Base-by-base conservation (phyloP, 2,888 invertebrate species). In the Leucophora obtusa region DNA sequence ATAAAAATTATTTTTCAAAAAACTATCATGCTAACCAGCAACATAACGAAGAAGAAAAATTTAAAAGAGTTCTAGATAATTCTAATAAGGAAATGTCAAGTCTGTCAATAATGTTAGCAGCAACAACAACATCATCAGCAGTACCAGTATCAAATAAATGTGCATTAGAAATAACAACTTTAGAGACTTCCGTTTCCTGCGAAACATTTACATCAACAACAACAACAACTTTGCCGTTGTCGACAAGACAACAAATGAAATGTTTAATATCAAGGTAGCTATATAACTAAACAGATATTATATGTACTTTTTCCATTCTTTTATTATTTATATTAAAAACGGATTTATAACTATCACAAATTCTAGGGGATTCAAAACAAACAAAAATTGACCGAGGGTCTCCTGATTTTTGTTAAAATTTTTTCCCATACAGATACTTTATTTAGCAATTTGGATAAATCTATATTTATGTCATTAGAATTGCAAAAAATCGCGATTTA, bases 101-200 rank as follows among this genome's bases (percentile, higher is more conserved):
- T 66, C 66, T 75, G 71, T 35, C 72, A 58, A 58, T 74, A 59
- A 59, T 60, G 18, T 50, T 70, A 59, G 78, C 74, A 58, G 17
- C 74, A 74, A 43, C 73, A 24, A 74, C 60, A 78, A 79, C 82
- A 76, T 69, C 83, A 79, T 28, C 59, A 43, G 58, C 79, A 79
- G 43, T 47, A 53, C 53, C 63, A 66, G 21, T 43, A 28, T 10
- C 68, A 56, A 24, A 72, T 72, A 78, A 56, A 68, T 63, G n/a
- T 56, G 56, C 47, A 71, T 47, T 18, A 66, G 51, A 63, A 51
- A 15, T 50, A 18, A 50, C 54, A 60, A 66, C 70, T 69, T 58
- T 62, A 59, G 70, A 68, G 66, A 72, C 79, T 65, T 69, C 73
- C 68, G 72, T 72, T 66, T 70, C 79, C 65, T 70, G 62, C 9